Percentiles rank a stretch among this genome's conserved stretches.
Conservation (phyloP, 2,113 vertebrate genomes). For the Pundamilia nyererei region DNA sequence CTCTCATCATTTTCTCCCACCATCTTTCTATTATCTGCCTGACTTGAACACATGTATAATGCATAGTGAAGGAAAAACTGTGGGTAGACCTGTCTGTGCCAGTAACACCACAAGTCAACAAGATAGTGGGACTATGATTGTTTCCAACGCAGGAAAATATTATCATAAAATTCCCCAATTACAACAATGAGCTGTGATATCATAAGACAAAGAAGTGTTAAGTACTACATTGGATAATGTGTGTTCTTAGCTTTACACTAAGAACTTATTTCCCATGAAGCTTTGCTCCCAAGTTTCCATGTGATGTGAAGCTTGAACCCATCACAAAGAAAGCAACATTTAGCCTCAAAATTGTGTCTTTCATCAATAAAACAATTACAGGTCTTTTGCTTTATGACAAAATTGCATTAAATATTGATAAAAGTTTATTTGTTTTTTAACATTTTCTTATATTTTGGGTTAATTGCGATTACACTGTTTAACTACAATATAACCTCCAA, state of each 20-base stretch:
- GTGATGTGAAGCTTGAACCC: neutral
- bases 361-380: neutral
- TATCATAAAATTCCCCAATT: neutral
- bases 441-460: neutral
- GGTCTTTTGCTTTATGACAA: neutral
- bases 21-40: conserved; percentile 44
- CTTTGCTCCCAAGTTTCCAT: neutral
- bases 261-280: neutral
- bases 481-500: neutral
- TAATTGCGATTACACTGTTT: neutral
- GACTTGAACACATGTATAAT: conserved; percentile 68
- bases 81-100: conserved; percentile 56
- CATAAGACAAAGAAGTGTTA: neutral
- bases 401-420: conserved; percentile 15
- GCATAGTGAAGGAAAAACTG: conserved; percentile 52
- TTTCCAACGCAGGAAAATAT: neutral
- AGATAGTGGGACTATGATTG: neutral
- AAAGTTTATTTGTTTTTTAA: neutral
- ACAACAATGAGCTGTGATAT: neutral
- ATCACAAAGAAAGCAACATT: neutral
- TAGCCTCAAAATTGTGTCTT: neutral
- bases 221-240: neutral
- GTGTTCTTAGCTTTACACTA: neutral
- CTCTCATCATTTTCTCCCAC: conserved; percentile 20
- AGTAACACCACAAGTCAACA: conserved; percentile 61